phyloP scores from a whole-genome alignment of 2,797 vertebrate genomes.

The Clarias laeviceps region DNA sequence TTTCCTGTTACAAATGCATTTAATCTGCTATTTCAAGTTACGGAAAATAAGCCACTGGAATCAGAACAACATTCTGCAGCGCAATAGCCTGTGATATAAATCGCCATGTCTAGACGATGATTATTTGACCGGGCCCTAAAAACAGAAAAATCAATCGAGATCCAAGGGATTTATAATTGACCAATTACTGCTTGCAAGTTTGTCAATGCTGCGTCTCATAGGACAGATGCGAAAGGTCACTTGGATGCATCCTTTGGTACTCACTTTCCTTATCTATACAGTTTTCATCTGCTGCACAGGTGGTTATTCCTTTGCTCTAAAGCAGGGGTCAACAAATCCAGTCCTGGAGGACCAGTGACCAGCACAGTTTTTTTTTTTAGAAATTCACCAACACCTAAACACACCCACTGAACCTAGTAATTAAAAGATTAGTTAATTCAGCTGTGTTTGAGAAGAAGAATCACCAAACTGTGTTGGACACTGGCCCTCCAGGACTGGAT shows the following conservation, averaged over 20 bases:
- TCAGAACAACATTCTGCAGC: slow-evolving; percentile 49
- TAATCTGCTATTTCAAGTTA: slow-evolving; percentile 41
- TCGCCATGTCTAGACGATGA: slow-evolving; percentile 69
- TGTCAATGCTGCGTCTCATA: slow-evolving; percentile 73
- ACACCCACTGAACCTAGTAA: too few relatives aligned
- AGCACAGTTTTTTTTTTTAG: too few relatives aligned
- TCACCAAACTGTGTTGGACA: too few relatives aligned
- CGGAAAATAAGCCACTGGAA: slow-evolving; percentile 26
- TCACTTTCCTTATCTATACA: slow-evolving; percentile 33
- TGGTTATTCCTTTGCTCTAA: neutral
- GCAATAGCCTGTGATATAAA: slow-evolving; percentile 61
- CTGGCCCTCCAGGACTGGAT: too few relatives aligned
- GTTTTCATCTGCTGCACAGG: neutral
- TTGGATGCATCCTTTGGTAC: slow-evolving; percentile 47
- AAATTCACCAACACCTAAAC: too few relatives aligned
- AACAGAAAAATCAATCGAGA: slow-evolving; percentile 71
- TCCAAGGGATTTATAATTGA: slow-evolving; percentile 71
- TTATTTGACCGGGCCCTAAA: slow-evolving; percentile 69
- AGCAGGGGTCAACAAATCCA: too few relatives aligned
- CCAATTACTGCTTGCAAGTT: slow-evolving; percentile 77
- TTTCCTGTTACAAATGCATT: slow-evolving; percentile 33
- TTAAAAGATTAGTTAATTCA: too few relatives aligned
- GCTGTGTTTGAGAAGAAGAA: too few relatives aligned
- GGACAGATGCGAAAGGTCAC: slow-evolving; percentile 68
- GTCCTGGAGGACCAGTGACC: too few relatives aligned